Base-by-base conservation (phyloP, 2,888 invertebrate species). In the Parapristionchus giblindavisi region DNA sequence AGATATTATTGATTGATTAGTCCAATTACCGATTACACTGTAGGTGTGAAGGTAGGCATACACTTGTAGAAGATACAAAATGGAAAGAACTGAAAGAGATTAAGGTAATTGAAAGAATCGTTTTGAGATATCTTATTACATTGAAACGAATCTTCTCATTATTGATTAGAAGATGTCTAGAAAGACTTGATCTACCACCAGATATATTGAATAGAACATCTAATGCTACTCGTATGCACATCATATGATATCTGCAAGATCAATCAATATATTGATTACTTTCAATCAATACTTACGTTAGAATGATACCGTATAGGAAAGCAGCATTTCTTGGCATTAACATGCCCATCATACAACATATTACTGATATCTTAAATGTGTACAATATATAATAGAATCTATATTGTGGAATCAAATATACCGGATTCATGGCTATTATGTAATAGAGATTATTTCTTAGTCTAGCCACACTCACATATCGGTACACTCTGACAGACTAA, bases 51-150 rank as follows among this genome's bases (percentile, higher is more conserved):
- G 27, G 43, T 36, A 1, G 63, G 63, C 21, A 65, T 4, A 17
- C 63, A 65, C 8, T 27, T 65, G 63, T 43, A 5, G 63, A 65
- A 65, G 63, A 65, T 27, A 43, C 63, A 65, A 43, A 65, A 65
- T 4, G 63, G 63, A 27, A 65, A 65, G 63, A 65, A 65, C 63
- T 65, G 63, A 65, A 65, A 11, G 34, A 34, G 38, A n/a, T 65
- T 43, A 43, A 43, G 17, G 43, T 43, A 17, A 43, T 17, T 8
- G 8, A 8, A 43, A 14, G 11, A 43, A 43, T 43, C 43, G 43
- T 14, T 43, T 36, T 27, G 27, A 40, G 5, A n/a, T n/a, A n/a
- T n/a, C n/a, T n/a, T n/a, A n/a, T 36, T n/a, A 65, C 63, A 40
- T 40, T 65, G 43, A 65, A 65, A 29, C 43, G 40, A 29, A 65